Conservation (phyloP, 1,140 invertebrate species). For the Potamilus streckersoni region DNA sequence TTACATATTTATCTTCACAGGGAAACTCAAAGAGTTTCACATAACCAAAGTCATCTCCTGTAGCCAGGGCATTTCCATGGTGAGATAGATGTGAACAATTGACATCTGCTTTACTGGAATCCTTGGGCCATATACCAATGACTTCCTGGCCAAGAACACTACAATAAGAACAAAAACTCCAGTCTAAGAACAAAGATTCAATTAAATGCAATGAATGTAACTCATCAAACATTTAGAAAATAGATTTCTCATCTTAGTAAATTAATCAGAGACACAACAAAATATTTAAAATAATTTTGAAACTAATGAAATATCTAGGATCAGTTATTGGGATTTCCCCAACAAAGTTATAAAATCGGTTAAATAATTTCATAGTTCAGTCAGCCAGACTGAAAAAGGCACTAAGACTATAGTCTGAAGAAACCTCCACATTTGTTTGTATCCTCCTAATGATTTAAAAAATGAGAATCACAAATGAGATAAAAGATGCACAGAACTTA, state of each 20-base stretch:
- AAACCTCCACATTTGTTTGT: no score
- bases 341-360: not conserved
- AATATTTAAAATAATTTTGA: not conserved
- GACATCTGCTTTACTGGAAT: conserved; percentile 60
- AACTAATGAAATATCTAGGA: not conserved
- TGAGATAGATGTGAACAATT: conserved; percentile 66
- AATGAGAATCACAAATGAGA: no score
- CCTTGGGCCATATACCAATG: conserved; percentile 66
- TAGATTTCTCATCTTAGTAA: not conserved
- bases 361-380: no score
- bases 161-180: conserved; percentile 7
- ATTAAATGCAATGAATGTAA: not conserved
- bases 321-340: not conserved
- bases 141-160: conserved; percentile 66
- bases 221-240: not conserved
- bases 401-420: no score
- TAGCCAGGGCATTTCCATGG: conserved; percentile 62
- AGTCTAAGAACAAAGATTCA: no score
- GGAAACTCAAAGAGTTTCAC: conserved; percentile 68
- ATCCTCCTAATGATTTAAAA: no score
- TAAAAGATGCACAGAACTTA: no score
- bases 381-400: no score
- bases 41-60: conserved; percentile 67
- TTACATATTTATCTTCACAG: conserved; percentile 64
- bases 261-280: not conserved